These are phyloP conservation scores for Bombus sylvicola DNA, from an alignment of 1,140 invertebrate genomes.

Conservation along the genomic window DNA sequence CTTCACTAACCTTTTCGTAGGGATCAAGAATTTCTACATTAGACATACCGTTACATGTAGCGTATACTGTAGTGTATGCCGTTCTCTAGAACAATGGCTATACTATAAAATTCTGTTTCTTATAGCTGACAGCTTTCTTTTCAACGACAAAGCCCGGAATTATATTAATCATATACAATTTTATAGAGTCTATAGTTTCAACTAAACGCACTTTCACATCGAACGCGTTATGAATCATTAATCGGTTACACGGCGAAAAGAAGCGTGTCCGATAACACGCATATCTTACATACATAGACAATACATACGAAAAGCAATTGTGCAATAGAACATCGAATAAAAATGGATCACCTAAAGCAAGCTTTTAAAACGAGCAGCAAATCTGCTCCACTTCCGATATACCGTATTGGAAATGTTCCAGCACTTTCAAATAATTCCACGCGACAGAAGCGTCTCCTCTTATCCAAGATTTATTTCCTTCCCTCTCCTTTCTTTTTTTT, in stretches of 20 bases:
- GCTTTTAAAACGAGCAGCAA: constrained; percentile 33
- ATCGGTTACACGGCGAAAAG: neutral
- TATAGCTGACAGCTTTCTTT: neutral
- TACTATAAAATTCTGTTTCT: neutral
- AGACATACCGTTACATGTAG: too few relatives aligned
- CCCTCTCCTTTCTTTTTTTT: constrained; percentile 7
- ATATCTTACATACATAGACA: neutral
- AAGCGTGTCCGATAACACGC: neutral
- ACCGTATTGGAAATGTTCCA: constrained; percentile 50
- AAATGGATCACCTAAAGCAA: constrained; percentile 34
- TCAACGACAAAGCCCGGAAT: neutral
- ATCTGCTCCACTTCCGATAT: constrained; percentile 42
- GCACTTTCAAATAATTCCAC: constrained; percentile 30
- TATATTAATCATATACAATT: neutral
- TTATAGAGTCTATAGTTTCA: neutral
- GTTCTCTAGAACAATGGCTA: neutral
- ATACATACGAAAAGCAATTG: constrained; percentile 8
- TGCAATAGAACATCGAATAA: neutral
- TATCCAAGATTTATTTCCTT: constrained; percentile 44
- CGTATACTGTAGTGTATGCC: neutral
- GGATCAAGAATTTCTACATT: neutral
- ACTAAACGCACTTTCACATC: neutral
- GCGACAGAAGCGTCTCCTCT: constrained; percentile 27
- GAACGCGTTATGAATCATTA: neutral
- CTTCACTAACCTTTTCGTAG: too few relatives aligned